Percentiles rank a stretch among this genome's conserved stretches.
These are phyloP conservation scores for Drosophila insularis DNA, from an alignment of 1,140 invertebrate species.

Conservation along the genomic window DNA sequence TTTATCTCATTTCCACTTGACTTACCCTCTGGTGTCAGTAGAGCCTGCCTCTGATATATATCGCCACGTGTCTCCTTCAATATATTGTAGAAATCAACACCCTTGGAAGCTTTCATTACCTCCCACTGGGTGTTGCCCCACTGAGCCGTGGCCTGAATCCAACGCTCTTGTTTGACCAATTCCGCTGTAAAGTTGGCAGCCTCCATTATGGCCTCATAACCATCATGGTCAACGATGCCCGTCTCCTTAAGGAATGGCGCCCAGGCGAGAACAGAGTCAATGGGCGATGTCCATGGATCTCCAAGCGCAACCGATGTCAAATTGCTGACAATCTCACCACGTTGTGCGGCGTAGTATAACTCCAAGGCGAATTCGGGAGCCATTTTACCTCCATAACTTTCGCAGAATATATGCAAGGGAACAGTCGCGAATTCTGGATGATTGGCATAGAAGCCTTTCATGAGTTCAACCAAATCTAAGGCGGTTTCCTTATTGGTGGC, in stretches of 20 bases:
- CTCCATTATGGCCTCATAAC: slow-evolving; percentile 84
- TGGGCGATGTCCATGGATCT: slow-evolving; percentile 93
- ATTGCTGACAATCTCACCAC: slow-evolving; percentile 87
- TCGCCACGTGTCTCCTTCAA: slow-evolving; percentile 82
- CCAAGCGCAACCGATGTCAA: slow-evolving; percentile 91
- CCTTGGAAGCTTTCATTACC: slow-evolving; percentile 84
- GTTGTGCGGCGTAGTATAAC: slow-evolving; percentile 85
- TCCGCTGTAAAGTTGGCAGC: slow-evolving; percentile 83
- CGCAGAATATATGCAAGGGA: slow-evolving; percentile 91
- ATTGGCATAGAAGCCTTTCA: slow-evolving; percentile 86
- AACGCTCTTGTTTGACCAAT: slow-evolving; percentile 84
- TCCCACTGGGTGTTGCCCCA: slow-evolving; percentile 87
- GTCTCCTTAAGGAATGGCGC: slow-evolving; percentile 85
- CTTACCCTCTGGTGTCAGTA: slow-evolving; percentile 38
- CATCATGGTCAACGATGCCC: slow-evolving; percentile 86
- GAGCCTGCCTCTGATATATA: slow-evolving; percentile 60
- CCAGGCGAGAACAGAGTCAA: slow-evolving; percentile 91
- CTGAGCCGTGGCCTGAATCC: slow-evolving; percentile 85
- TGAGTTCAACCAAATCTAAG: slow-evolving; percentile 88
- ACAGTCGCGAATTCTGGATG: slow-evolving; percentile 87
- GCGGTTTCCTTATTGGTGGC: slow-evolving; percentile 89
- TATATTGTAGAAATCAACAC: slow-evolving; percentile 92
- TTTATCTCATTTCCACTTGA: neutral
- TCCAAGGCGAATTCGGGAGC: slow-evolving; percentile 88
- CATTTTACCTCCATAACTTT: slow-evolving; percentile 96